These are phyloP conservation scores for Arenicola marina DNA, from an alignment of 2,888 invertebrate species.

Conservation along the genomic window DNA sequence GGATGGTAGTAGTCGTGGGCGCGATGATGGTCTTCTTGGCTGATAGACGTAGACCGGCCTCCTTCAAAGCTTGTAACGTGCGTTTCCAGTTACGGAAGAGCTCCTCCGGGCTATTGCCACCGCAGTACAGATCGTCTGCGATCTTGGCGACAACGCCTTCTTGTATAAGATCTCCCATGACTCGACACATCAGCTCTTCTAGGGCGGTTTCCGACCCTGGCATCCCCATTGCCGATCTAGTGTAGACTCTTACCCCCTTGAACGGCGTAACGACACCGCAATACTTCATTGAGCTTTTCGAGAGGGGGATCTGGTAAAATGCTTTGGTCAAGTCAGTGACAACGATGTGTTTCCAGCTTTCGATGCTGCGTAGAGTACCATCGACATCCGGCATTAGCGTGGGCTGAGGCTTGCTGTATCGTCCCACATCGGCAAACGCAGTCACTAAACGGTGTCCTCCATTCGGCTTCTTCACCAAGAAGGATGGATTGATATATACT, in stretches of 20 bases:
- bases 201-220: slow-evolving; percentile 1
- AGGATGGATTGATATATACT: slow-evolving; percentile 39
- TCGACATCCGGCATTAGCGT: slow-evolving; percentile 7
- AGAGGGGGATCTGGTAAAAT: neutral
- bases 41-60: neutral
- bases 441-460: neutral
- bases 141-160: slow-evolving; percentile 2
- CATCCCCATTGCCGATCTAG: neutral
- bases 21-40: neutral
- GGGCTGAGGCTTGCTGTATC: slow-evolving; percentile 4
- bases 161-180: neutral
- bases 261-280: neutral
- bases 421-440: slow-evolving; percentile 9
- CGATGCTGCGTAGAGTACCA: slow-evolving; percentile 27
- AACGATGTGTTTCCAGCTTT: slow-evolving; percentile 23
- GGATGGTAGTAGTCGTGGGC: neutral
- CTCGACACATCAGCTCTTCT: neutral
- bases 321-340: slow-evolving; percentile 16
- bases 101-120: neutral
- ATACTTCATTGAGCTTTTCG: neutral
- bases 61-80: neutral
- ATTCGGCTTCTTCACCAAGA: slow-evolving; percentile 30
- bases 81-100: neutral
- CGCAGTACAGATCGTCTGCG: slow-evolving; percentile 4
- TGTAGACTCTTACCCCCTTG: neutral